Evolutionary conservation across 2,113 vertebrate species (phyloP), one percentile per base, ranked within the genome.

Genomic region (Corythaeola cristata): DNA sequence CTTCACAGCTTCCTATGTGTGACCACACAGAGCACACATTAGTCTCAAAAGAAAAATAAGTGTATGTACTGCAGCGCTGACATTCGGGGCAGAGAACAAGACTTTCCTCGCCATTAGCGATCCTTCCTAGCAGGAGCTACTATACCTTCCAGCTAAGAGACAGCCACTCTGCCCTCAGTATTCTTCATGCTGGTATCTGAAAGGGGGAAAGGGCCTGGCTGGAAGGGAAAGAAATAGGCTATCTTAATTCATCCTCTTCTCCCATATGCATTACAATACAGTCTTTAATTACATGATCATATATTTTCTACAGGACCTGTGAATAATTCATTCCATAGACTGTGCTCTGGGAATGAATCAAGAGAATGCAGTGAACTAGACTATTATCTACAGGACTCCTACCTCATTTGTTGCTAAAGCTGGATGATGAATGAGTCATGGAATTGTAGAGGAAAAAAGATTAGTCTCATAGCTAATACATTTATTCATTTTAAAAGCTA

Each of bases 221-320:
- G 16, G 52, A 75, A 89, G 6, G 53, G 22, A 84, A 76, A 63
- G 64, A 88, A 50, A 73, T 3, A 37, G 21, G 22, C 33, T 75
- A 53, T 64, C 76, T 94, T 91, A 76, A 87, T 72, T 96, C 62
- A 89, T 60, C 39, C n/a, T 81, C 49, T 81, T 79, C 62, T 78
- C 58, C 64, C 49, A 64, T 23, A 84, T 15, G 69, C 64, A 79
- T 79, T 89, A 89, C 41, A 67, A 95, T 85, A 82, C 39, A 85
- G 81, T n/a, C 62, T 87, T 96, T 96, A 95, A 94, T 96, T 93
- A 96, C 77, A 88, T 2, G 26, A 72, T 53, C 79, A 72, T 64
- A 19, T 91, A 69, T 89, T 96, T 96, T 93, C 91, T 84, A 52
- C 73, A 92, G 66, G 86, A 89, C 21, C 53, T 49, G 73, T 69